Conservation (phyloP, 2,113 vertebrate species). For the Glaucidium brasilianum region DNA sequence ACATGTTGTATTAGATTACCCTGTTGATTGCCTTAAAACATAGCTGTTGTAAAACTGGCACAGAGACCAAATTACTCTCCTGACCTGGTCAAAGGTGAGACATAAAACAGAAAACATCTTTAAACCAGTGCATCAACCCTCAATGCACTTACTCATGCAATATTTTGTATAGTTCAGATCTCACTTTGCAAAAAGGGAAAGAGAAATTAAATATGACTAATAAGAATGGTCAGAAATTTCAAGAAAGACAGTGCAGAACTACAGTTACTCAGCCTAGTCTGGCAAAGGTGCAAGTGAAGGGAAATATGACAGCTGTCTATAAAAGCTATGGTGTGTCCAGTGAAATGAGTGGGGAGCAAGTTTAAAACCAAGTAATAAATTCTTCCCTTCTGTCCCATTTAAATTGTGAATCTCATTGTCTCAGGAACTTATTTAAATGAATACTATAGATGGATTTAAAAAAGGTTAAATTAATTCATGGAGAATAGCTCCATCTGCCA, state of each 20-base stretch:
- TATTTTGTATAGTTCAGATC: neutral
- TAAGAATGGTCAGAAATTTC: neutral
- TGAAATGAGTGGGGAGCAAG: neutral
- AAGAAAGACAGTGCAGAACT: neutral
- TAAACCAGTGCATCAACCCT: neutral
- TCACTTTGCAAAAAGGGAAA: neutral
- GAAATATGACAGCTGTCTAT: neutral
- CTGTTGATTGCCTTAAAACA: neutral
- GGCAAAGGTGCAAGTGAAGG: neutral
- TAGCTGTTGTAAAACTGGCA: neutral
- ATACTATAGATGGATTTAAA: neutral
- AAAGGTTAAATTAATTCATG: neutral
- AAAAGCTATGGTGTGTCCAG: accelerated
- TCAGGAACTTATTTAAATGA: neutral
- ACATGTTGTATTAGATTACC: neutral
- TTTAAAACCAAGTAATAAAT: neutral
- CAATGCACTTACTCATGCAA: neutral
- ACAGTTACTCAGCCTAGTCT: neutral
- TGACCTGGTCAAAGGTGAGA: neutral
- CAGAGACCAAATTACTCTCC: neutral
- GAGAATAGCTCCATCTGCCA: neutral
- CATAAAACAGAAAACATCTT: neutral
- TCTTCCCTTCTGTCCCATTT: neutral
- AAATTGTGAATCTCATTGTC: neutral
- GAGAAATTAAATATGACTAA: neutral